These are phyloP conservation scores for Zalophus californianus DNA, from an alignment of 2,797 vertebrate genomes.

Conservation along the genomic window DNA sequence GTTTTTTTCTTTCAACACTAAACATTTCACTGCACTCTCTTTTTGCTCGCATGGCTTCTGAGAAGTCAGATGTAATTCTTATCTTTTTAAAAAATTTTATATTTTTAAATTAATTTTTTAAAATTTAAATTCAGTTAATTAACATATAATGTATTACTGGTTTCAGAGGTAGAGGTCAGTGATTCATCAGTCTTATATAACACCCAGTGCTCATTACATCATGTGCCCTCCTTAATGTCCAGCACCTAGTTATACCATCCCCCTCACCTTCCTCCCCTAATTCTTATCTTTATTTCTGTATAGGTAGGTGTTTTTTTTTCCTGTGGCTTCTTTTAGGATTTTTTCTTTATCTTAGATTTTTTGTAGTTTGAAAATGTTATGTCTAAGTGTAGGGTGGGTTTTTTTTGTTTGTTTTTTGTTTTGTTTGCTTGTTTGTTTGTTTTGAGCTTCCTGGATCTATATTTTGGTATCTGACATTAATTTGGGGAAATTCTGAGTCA, in stretches of 20 bases:
- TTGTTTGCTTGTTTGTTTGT: too few species aligned
- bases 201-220: too few species aligned
- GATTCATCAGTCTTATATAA: too few species aligned
- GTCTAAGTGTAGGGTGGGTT: background rate
- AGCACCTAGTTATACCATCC: too few species aligned
- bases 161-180: too few species aligned
- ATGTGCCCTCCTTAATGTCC: too few species aligned
- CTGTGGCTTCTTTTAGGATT: background rate
- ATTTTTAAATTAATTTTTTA: too few species aligned
- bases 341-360: slow-evolving; percentile 11
- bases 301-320: background rate
- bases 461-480: background rate
- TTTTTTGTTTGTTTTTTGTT: background rate
- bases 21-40: background rate
- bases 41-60: background rate
- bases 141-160: too few species aligned
- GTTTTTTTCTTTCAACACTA: background rate
- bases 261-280: too few species aligned
- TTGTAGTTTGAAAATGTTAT: background rate
- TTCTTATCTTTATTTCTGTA: background rate
- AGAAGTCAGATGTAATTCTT: background rate
- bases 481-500: background rate
- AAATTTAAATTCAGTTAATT: too few species aligned
- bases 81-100: too few species aligned
- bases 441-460: background rate